phyloP scores from a whole-genome alignment of 2,888 invertebrate genomes.

The Sussaba pulchella region DNA sequence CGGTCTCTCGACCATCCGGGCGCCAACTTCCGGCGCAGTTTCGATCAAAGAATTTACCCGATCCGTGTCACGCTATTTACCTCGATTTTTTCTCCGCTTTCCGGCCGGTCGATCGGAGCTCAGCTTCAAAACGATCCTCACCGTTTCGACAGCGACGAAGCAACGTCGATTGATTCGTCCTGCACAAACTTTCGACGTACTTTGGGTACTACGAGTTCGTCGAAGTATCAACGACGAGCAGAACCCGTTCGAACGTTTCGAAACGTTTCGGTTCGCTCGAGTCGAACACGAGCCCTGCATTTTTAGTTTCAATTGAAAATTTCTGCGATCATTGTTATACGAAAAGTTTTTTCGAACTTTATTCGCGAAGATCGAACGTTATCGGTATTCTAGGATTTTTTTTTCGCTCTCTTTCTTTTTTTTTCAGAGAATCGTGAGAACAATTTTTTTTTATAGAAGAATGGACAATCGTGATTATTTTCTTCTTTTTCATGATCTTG shows the following conservation, averaged over 20 bases:
- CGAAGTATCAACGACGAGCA: not conserved
- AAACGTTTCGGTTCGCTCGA: not conserved
- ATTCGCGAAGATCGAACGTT: too few species aligned
- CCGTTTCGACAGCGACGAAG: not conserved
- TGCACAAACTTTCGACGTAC: not conserved
- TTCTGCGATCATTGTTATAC: not conserved
- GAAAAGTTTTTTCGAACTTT: not conserved
- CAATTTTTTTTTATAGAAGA: too few species aligned
- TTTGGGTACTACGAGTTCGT: not conserved
- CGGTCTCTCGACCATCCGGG: not conserved
- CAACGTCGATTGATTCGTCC: constrained; percentile 4
- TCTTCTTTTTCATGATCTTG: too few species aligned
- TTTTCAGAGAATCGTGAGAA: too few species aligned
- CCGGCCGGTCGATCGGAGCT: not conserved
- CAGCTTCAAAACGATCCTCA: not conserved
- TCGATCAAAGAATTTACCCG: not conserved
- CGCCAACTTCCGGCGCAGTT: constrained; percentile 1
- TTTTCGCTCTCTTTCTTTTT: too few species aligned
- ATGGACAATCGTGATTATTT: too few species aligned
- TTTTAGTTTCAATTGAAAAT: not conserved
- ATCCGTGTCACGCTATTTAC: not conserved
- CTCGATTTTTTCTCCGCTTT: too few species aligned
- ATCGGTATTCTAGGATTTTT: too few species aligned
- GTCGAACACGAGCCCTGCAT: not conserved
- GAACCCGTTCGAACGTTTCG: not conserved